Evolutionary conservation across 2,888 invertebrate genomes (phyloP).

Genomic region (Leptinotarsa juncta): DNA sequence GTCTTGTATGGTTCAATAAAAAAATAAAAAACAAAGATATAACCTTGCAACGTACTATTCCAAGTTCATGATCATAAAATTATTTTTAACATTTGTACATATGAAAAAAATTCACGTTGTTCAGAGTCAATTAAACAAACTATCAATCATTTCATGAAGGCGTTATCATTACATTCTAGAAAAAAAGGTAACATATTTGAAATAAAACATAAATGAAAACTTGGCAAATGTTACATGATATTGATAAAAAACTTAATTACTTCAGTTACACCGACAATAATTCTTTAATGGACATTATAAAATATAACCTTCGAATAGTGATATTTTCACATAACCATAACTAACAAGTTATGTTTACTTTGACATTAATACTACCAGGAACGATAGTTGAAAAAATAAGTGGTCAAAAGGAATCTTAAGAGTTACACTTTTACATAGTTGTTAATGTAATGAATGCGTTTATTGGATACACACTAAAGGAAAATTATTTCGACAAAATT

Average conservation of each 20-base stretch:
- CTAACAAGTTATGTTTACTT: background rate
- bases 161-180: background rate
- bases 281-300: background rate
- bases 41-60: too few relatives aligned
- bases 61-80: too few relatives aligned
- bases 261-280: background rate
- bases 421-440: background rate
- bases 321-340: background rate
- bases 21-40: too few relatives aligned
- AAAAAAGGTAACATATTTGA: background rate
- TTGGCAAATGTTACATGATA: background rate
- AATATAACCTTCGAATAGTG: background rate
- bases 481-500: too few relatives aligned
- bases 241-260: background rate
- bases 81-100: too few relatives aligned
- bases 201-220: background rate
- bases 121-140: too few relatives aligned
- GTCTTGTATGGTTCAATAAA: too few relatives aligned
- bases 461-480: too few relatives aligned
- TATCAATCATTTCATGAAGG: too few relatives aligned
- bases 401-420: conserved; percentile 22
- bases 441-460: background rate
- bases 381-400: background rate
- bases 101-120: too few relatives aligned
- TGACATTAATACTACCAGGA: conserved; percentile 12